phyloP scores from a whole-genome alignment of 2,797 vertebrate genomes.

The Potorous gilbertii region DNA sequence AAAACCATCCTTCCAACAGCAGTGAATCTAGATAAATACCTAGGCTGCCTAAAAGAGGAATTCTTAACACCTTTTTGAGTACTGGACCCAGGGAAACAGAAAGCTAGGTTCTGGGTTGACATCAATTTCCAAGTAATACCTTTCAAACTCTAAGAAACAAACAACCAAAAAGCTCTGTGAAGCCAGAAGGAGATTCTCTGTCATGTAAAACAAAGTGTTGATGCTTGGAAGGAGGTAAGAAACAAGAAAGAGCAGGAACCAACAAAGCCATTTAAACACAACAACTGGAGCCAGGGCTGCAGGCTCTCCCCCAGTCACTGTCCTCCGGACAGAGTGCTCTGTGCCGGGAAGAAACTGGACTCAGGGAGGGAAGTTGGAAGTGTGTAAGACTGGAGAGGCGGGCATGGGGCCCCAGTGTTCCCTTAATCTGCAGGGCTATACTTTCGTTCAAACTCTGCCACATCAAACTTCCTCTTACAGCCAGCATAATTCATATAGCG shows the following conservation, averaged over 20 bases:
- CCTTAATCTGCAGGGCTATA: conserved; percentile 77
- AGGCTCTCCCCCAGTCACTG: background rate
- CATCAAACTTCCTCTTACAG: conserved; percentile 93
- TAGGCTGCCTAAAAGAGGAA: background rate
- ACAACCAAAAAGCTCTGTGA: background rate
- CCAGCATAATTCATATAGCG: conserved; percentile 96
- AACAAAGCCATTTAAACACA: background rate
- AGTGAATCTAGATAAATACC: background rate
- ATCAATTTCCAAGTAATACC: background rate
- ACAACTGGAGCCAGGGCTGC: background rate
- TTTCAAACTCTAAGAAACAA: background rate
- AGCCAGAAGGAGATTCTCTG: background rate
- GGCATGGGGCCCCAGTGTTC: background rate
- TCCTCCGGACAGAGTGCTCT: background rate
- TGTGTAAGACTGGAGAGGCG: background rate
- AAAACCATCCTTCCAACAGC: background rate
- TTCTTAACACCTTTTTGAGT: background rate
- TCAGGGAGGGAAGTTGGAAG: background rate
- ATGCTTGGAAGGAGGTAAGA: background rate
- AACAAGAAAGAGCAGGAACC: background rate
- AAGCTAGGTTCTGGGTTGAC: background rate
- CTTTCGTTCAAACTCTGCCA: conserved; percentile 87
- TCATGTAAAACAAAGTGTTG: background rate
- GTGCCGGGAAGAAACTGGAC: background rate
- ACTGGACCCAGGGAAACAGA: background rate